Conservation (phyloP, 1,140 invertebrate species). For the Bombus difficillimus region DNA sequence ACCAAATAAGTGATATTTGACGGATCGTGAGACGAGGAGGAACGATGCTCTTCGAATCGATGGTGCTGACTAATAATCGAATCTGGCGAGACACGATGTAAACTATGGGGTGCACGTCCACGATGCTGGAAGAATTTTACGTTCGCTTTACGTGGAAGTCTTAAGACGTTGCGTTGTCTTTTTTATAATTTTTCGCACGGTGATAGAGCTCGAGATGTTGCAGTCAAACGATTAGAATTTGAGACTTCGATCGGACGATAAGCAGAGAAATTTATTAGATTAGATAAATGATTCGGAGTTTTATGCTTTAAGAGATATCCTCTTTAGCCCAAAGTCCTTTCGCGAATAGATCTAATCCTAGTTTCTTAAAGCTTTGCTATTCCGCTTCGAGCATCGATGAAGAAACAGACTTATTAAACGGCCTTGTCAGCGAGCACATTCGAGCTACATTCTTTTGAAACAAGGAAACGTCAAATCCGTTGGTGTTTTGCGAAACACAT, state of each 20-base stretch:
- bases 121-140: no score
- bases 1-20: conserved; percentile 55
- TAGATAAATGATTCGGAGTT: no score
- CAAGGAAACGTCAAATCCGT: conserved; percentile 32
- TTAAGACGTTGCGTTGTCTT: neutral
- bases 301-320: no score
- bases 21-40: conserved; percentile 26
- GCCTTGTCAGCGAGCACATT: neutral
- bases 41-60: conserved; percentile 11
- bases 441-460: neutral
- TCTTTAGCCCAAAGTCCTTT: no score
- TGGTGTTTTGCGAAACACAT: conserved; percentile 15
- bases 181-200: neutral
- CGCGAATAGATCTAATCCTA: neutral
- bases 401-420: neutral
- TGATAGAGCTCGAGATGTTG: neutral
- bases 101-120: no score
- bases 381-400: neutral
- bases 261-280: no score
- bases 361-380: neutral
- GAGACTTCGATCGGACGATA: neutral
- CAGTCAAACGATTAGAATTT: neutral
- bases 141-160: no score
- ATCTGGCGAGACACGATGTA: no score
- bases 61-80: conserved; percentile 4